Evolutionary conservation across 1,140 invertebrate genomes (phyloP), one percentile per base, ranked within the genome.

Genomic region (Coptotermes formosanus): DNA sequence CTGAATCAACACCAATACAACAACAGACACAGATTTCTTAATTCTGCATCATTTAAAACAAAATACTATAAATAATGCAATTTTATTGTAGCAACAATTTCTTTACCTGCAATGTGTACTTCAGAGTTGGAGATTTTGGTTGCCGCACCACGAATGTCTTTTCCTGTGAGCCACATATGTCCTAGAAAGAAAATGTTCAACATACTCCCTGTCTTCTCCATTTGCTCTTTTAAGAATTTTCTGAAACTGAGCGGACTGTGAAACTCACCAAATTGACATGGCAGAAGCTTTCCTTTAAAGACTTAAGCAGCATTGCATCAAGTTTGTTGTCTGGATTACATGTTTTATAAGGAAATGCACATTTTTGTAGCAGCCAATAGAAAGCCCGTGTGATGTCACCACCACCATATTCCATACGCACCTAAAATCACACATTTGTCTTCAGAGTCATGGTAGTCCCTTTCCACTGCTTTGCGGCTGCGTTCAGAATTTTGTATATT

Each of bases 271-370:
- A 92, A 90, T 98, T 97, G 9, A 98, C 93, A 91, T 99, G 97
- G 89, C 97, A 99, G 89, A 96, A 96, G 32, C 95, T 95, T 91
- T 97, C 96, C 91, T 98, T 99, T 2, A 99, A 90, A 89, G 96
- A 95, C 87, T 96, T 94, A 87, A 99, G 91, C 12, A 98, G 91
- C 85, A 94, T 92, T 0, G 95, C 94, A 91, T 97, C 95, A 87
- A 94, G 91, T 87, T 94, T 94, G 88, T 95, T 94, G 69, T 92
- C 92, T 87, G 95, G 93, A 88, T 94, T 94, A 89, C 96, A 96
- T 83, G 94, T 93, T 89, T 95, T 95, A 88, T 97, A 97, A 0
- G 97, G 97, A 90, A 99, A 98, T 3, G 96, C 95, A 89, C 95
- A 96, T 89, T 97, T 97, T 88, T 96, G 95, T 43, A 98, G 91